Conservation (phyloP, 1,140 invertebrate genomes). For the Diuraphis noxia region DNA sequence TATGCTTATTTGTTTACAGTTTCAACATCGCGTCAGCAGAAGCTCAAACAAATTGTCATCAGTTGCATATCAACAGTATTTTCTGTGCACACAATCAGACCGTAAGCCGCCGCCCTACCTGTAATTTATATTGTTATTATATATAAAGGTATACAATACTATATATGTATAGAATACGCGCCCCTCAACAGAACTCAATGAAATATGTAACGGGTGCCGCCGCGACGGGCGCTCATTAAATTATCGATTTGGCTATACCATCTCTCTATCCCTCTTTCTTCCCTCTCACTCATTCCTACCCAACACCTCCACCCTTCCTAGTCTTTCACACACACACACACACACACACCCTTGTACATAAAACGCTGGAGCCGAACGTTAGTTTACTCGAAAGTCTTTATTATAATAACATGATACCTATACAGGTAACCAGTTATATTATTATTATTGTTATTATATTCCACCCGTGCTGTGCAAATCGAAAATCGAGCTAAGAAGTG, state of each 20-base stretch:
- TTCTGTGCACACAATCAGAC: neutral
- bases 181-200: neutral
- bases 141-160: neutral
- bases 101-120: neutral
- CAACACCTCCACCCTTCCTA: too few relatives aligned
- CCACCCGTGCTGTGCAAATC: neutral
- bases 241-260: slow-evolving; percentile 9
- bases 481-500: neutral
- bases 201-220: neutral
- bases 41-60: neutral
- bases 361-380: neutral
- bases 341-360: neutral
- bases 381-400: neutral
- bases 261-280: too few relatives aligned
- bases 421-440: neutral
- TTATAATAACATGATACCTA: neutral
- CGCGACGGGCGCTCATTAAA: neutral
- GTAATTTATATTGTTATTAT: neutral
- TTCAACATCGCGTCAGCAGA: neutral
- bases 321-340: too few relatives aligned
- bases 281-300: too few relatives aligned
- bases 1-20: neutral
- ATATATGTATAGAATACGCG: neutral
- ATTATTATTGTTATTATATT: neutral
- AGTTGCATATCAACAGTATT: neutral